Conservation (phyloP, 1,140 invertebrate species). For the Lepidurus couesii region DNA sequence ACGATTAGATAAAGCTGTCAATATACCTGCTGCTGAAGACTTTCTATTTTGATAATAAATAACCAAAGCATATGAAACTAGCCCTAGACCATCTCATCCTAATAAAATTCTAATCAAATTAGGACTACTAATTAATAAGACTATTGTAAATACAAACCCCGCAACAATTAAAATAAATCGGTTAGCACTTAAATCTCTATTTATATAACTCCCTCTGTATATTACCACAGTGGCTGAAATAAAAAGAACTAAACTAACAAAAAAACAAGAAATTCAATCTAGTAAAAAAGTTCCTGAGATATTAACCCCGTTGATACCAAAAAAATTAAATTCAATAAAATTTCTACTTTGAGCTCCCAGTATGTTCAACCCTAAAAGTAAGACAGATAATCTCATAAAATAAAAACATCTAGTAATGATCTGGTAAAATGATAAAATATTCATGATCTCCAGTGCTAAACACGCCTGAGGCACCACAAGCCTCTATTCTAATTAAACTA, state of each 20-base stretch:
- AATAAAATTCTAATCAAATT: slow-evolving; percentile 62
- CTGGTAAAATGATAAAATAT: not conserved
- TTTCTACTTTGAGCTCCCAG: not conserved
- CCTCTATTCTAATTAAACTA: slow-evolving; percentile 30
- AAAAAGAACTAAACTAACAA: slow-evolving; percentile 42
- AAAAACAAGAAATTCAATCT: slow-evolving; percentile 25
- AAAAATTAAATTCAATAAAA: slow-evolving; percentile 28
- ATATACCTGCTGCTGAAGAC: slow-evolving; percentile 55
- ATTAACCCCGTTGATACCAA: not conserved
- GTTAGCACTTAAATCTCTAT: slow-evolving; percentile 47
- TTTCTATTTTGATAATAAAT: slow-evolving; percentile 58
- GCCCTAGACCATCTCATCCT: slow-evolving; percentile 61
- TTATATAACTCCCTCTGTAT: slow-evolving; percentile 57
- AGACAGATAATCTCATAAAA: not conserved
- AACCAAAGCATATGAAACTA: slow-evolving; percentile 60
- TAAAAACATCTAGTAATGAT: not conserved
- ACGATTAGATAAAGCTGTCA: slow-evolving; percentile 58
- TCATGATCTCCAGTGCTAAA: not conserved
- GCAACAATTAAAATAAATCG: slow-evolving; percentile 55
- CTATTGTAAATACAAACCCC: slow-evolving; percentile 61
- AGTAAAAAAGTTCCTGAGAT: slow-evolving; percentile 10
- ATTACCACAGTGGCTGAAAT: slow-evolving; percentile 57
- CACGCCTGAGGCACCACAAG: slow-evolving; percentile 30
- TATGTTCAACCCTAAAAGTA: not conserved
- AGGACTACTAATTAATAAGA: slow-evolving; percentile 59